phyloP scores from a whole-genome alignment of 2,113 vertebrate species.

The Shinisaurus crocodilurus region DNA sequence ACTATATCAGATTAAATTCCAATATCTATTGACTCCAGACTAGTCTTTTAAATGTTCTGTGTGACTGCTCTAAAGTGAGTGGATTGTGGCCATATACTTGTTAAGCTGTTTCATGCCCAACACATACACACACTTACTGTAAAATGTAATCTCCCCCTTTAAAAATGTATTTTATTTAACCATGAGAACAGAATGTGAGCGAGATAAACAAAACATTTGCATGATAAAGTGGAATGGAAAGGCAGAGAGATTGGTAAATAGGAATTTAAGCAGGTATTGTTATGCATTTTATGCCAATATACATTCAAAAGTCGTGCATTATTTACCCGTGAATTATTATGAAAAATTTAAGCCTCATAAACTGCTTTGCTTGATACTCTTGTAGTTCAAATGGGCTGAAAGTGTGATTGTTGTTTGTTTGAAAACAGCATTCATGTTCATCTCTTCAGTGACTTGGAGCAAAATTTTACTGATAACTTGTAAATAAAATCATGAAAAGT shows the following conservation, averaged over 20 bases:
- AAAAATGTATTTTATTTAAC: constrained; percentile 63
- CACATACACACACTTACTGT: neutral
- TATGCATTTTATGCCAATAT: constrained; percentile 43
- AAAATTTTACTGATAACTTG: constrained; percentile 39
- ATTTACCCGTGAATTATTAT: constrained; percentile 64
- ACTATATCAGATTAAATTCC: neutral
- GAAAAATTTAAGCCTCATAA: constrained; percentile 69
- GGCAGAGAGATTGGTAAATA: constrained; percentile 59
- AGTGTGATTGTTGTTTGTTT: constrained; percentile 47
- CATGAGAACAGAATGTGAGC: constrained; percentile 51
- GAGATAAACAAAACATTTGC: constrained; percentile 75
- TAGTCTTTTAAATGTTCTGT: neutral
- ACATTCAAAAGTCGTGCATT: constrained; percentile 57
- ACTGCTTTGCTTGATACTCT: constrained; percentile 72
- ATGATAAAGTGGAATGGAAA: constrained; percentile 63
- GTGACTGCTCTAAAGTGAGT: neutral
- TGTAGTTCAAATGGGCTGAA: constrained; percentile 72
- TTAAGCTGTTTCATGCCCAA: neutral
- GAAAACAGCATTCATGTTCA: constrained; percentile 32
- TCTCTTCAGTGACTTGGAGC: constrained; percentile 10
- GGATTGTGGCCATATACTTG: neutral
- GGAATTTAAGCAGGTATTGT: constrained; percentile 75
- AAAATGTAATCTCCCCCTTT: neutral
- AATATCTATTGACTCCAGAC: neutral
- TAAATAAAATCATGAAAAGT: constrained; percentile 42